These are phyloP conservation scores for Sisor rabdophorus DNA, from an alignment of 2,113 vertebrate genomes.

Conservation along the genomic window DNA sequence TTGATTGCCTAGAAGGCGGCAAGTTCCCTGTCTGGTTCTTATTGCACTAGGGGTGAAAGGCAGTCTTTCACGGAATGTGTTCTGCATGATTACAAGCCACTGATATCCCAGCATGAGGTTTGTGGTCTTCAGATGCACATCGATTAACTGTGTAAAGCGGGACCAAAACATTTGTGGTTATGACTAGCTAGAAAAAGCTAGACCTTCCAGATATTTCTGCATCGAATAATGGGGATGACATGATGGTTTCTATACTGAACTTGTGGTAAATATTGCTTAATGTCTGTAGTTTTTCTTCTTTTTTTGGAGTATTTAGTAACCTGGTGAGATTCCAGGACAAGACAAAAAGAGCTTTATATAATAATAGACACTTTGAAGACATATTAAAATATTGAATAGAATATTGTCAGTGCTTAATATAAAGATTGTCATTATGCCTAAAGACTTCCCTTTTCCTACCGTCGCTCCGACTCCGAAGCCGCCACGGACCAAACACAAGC, in stretches of 20 bases:
- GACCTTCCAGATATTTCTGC: neutral
- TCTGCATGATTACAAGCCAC: conserved; percentile 68
- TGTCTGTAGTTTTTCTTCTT: neutral
- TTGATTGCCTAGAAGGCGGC: conserved; percentile 57
- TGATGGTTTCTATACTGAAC: neutral
- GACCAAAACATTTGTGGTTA: conserved; percentile 59
- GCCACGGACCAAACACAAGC: conserved; percentile 83
- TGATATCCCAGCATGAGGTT: conserved; percentile 72
- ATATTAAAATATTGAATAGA: conserved; percentile 11
- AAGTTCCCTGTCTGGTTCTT: conserved; percentile 66
- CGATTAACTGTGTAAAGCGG: conserved; percentile 63
- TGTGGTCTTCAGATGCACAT: conserved; percentile 65
- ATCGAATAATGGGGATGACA: neutral
- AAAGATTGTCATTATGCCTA: conserved; percentile 14
- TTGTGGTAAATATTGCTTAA: neutral
- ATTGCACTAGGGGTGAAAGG: conserved; percentile 68
- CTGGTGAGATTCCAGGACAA: neutral
- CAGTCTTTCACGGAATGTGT: conserved; percentile 68
- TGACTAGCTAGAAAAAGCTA: neutral
- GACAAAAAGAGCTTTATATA: neutral
- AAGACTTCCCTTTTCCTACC: conserved; percentile 92
- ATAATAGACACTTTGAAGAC: conserved; percentile 4
- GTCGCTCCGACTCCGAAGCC: conserved; percentile 77
- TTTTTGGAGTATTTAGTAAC: neutral
- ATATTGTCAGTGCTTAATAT: conserved; percentile 8